Conservation (phyloP, 1,140 invertebrate genomes). For the Cotesia glomerata region DNA sequence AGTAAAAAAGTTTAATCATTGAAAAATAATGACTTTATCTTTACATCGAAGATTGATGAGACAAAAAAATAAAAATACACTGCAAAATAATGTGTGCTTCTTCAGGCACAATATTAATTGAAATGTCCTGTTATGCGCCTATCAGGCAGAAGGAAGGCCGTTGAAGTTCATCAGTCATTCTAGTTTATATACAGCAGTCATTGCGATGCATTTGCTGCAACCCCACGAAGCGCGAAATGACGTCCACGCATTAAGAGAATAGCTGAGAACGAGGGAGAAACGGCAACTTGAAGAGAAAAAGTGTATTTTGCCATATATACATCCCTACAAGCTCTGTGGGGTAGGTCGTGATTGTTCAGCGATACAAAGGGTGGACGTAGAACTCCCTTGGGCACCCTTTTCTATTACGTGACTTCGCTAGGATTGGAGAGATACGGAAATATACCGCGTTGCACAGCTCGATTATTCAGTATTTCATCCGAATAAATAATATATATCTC, state of each 20-base stretch:
- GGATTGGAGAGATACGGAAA: conserved; percentile 28
- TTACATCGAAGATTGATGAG: conserved; percentile 27
- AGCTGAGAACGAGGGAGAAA: background rate
- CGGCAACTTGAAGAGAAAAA: conserved; percentile 6
- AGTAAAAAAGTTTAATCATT: too few species aligned
- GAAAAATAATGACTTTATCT: conserved; percentile 17
- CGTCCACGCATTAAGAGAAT: conserved; percentile 24
- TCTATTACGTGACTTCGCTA: conserved; percentile 31
- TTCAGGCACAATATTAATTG: conserved; percentile 31
- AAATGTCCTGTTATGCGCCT: conserved; percentile 28
- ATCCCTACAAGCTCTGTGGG: conserved; percentile 26
- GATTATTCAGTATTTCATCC: background rate
- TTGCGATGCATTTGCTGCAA: conserved; percentile 28
- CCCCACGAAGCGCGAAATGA: conserved; percentile 33
- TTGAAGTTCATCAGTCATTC: conserved; percentile 43
- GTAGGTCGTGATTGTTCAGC: conserved; percentile 41
- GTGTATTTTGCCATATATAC: conserved; percentile 18
- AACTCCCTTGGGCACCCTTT: conserved; percentile 37
- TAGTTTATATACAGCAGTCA: conserved; percentile 31
- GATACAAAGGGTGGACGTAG: conserved; percentile 42
- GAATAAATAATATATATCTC: conserved; percentile 1
- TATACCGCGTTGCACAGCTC: conserved; percentile 11
- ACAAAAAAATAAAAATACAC: conserved; percentile 17
- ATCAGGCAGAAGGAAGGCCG: conserved; percentile 36
- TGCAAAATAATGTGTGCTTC: conserved; percentile 16